phyloP scores from a whole-genome alignment of 1,140 invertebrate species.

The Nebria ingens region DNA sequence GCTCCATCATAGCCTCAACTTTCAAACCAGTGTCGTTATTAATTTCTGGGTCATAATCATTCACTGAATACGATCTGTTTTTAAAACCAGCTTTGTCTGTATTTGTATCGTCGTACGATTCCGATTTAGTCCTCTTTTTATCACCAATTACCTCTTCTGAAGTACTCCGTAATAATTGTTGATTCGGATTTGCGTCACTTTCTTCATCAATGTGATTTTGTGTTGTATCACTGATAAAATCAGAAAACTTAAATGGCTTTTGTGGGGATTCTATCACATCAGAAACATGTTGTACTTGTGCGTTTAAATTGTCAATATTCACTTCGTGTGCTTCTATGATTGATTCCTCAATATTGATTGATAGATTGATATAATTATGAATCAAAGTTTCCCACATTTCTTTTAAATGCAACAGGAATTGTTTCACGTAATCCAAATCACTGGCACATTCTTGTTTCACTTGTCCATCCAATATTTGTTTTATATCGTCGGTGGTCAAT shows the following conservation, averaged over 20 bases:
- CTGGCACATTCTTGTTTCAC: conserved; percentile 42
- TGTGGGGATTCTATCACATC: conserved; percentile 13
- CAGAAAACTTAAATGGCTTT: conserved; percentile 22
- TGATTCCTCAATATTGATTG: conserved; percentile 20
- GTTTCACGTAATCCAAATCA: conserved; percentile 40
- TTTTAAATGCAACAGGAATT: conserved; percentile 30
- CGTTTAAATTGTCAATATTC: too few species aligned
- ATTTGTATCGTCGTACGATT: background rate
- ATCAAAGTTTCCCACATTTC: conserved; percentile 31
- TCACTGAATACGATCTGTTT: background rate
- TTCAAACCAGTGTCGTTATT: conserved; percentile 21
- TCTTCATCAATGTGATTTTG: conserved; percentile 2
- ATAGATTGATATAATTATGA: conserved; percentile 30
- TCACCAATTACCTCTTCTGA: background rate
- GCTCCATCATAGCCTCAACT: conserved; percentile 21
- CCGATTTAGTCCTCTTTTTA: background rate
- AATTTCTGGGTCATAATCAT: conserved; percentile 2
- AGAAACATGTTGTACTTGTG: background rate
- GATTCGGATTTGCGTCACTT: background rate
- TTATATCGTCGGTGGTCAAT: conserved; percentile 51
- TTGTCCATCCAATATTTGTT: conserved; percentile 49
- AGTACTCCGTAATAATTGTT: too few species aligned
- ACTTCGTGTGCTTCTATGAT: conserved; percentile 6
- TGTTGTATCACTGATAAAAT: conserved; percentile 30
- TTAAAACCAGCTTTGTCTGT: background rate